These are phyloP conservation scores for Abramis brama DNA, from an alignment of 2,113 vertebrate species.

Conservation along the genomic window DNA sequence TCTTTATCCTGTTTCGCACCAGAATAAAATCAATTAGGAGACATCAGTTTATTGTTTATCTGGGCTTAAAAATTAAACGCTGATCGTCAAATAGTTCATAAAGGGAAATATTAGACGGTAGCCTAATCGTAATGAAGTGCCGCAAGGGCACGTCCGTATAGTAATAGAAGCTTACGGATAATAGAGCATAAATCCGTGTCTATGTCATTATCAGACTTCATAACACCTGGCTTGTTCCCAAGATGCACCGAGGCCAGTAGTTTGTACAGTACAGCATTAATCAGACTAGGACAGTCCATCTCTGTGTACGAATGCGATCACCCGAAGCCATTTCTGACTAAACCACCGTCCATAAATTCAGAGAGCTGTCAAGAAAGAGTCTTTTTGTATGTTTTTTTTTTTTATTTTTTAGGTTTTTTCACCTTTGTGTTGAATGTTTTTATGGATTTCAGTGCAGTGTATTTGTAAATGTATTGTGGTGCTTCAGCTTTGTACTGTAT, in stretches of 20 bases:
- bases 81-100: conserved; percentile 30
- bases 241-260: conserved; percentile 18
- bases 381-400: conserved; percentile 65
- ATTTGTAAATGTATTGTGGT: conserved; percentile 75
- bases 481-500: conserved; percentile 61
- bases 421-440: conserved; percentile 72
- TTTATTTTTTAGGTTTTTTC: conserved; percentile 54
- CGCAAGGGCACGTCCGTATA: not conserved
- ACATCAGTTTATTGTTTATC: conserved; percentile 39
- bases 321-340: conserved; percentile 43
- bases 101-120: conserved; percentile 7
- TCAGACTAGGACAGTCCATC: conserved; percentile 13
- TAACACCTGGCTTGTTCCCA: conserved; percentile 15
- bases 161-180: conserved; percentile 20
- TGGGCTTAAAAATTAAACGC: conserved; percentile 41
- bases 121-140: not conserved
- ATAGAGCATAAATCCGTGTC: conserved; percentile 28
- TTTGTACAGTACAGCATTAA: conserved; percentile 37
- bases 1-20: conserved; percentile 72
- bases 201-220: conserved; percentile 1
- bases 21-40: conserved; percentile 69
- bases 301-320: conserved; percentile 22
- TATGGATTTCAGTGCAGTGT: conserved; percentile 69
- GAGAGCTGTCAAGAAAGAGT: conserved; percentile 29
- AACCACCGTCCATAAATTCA: not conserved